Evolutionary conservation across 2,797 vertebrate genomes (phyloP).

Genomic region (Allobates femoralis): DNA sequence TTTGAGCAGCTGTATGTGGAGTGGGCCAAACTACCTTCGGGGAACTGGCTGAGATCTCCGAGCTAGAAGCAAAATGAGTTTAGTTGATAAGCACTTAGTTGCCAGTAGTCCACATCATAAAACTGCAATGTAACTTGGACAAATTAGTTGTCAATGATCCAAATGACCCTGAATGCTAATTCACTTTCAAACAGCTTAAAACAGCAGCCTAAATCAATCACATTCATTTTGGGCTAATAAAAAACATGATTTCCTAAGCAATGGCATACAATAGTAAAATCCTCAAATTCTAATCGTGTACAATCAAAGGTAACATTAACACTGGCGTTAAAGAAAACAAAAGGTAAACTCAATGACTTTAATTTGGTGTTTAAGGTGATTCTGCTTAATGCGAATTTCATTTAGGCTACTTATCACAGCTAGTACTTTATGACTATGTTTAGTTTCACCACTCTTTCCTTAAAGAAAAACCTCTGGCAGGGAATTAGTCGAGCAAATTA

Average conservation of each 20-base stretch:
- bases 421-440: constrained; percentile 9
- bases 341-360: constrained; percentile 25
- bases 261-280: constrained; percentile 28
- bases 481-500: neutral
- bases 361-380: constrained; percentile 36
- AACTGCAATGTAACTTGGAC: constrained; percentile 62
- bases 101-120: constrained; percentile 56
- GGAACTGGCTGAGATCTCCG: constrained; percentile 63
- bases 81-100: constrained; percentile 58
- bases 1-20: constrained; percentile 65
- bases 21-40: constrained; percentile 66
- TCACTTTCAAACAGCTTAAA: constrained; percentile 56
- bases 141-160: constrained; percentile 61
- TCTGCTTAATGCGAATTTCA: constrained; percentile 27
- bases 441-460: neutral
- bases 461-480: neutral
- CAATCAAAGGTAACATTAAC: constrained; percentile 42
- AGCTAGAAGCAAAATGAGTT: constrained; percentile 64
- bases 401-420: constrained; percentile 12
- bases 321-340: constrained; percentile 37
- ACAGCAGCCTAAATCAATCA: constrained; percentile 62
- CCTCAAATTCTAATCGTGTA: constrained; percentile 36
- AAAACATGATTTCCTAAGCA: constrained; percentile 46
- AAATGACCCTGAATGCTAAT: constrained; percentile 60
- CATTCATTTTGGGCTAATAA: constrained; percentile 55